These are phyloP conservation scores for Corticium candelabrum DNA, from an alignment of 37 sponge, comb jelly and placozoan species.

Conservation along the genomic window DNA sequence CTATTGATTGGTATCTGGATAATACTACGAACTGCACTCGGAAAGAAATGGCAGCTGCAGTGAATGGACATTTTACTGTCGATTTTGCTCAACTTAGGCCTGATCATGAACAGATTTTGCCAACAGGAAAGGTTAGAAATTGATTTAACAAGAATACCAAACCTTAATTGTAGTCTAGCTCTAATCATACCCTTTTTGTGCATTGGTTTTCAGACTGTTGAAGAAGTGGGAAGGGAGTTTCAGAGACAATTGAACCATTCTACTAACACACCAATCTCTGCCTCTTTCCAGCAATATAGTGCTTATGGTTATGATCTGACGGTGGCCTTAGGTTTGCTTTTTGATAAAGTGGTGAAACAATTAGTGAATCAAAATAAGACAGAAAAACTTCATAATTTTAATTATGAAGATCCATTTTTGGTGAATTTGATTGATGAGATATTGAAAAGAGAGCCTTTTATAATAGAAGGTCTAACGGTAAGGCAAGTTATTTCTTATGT, in stretches of 20 bases:
- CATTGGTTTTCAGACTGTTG: constrained; percentile 2
- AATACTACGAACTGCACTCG: not conserved
- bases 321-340: not conserved
- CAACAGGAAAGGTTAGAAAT: not conserved
- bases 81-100: not conserved
- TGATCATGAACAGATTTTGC: not conserved
- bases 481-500: too few species aligned
- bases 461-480: too few species aligned
- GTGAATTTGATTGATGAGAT: too few species aligned
- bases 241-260: not conserved
- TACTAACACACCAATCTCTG: not conserved
- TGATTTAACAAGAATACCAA: not conserved
- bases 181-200: too few species aligned
- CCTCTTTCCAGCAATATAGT: not conserved
- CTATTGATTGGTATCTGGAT: not conserved
- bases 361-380: too few species aligned
- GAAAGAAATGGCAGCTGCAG: not conserved
- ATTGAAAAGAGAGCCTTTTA: too few species aligned
- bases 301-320: not conserved
- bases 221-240: too few species aligned
- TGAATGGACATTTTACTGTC: not conserved
- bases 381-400: too few species aligned
- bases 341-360: not conserved
- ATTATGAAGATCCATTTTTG: too few species aligned
- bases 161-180: not conserved